Base-by-base conservation (phyloP, 2,888 invertebrate genomes). In the Drosophila paucipuncta region DNA sequence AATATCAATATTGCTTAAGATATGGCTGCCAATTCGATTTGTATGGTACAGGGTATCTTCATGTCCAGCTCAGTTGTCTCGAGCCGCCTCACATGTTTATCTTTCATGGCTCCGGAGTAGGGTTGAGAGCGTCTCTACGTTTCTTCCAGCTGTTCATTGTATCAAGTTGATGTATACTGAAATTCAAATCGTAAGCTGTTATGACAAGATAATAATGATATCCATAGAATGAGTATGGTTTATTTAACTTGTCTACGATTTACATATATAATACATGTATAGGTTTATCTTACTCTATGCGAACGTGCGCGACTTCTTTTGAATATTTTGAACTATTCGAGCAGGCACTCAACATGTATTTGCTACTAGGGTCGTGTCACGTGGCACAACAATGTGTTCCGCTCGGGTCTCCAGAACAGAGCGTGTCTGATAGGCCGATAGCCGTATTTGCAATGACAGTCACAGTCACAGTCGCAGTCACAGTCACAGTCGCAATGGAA, bases 371-470 rank as follows among this genome's bases (percentile, higher is more conserved):
- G 25, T 47, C 47, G 64, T 61, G 66, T 43, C 43, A 53, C 53
- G 66, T 41, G 28, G 30, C n/a, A 30, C 2, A 9, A 6, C 49
- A 35, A 37, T 31, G 31, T 22, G 52, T 13, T 13, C 61, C 62
- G 64, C 65, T 41, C 70, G 58, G 61, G n/a, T 25, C 37, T 30
- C 33, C 57, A 60, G 53, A 69, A 53, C 53, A 61, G 43, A 61
- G 58, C 43, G 25, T 37, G 52, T 22, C 55, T 65, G 64, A 61
- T 65, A 50, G 74, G 64, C 52, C 55, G 63, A 67, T 66, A 73
- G 60, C 52, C 66, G 37, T 58, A 43, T 47, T 47, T 47, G 47
- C 47, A 47, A 22, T 47, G 4, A 22, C 22, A 57, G 47, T 47
- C 47, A 18, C 52, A 28, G 61, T 22, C 22, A 30, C 35, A 37